Percentiles rank a stretch among this genome's conserved stretches.
Evolutionary conservation across 64 coral and sea anemone species (phyloP).

Genomic region (Dendronephthya gigantea): DNA sequence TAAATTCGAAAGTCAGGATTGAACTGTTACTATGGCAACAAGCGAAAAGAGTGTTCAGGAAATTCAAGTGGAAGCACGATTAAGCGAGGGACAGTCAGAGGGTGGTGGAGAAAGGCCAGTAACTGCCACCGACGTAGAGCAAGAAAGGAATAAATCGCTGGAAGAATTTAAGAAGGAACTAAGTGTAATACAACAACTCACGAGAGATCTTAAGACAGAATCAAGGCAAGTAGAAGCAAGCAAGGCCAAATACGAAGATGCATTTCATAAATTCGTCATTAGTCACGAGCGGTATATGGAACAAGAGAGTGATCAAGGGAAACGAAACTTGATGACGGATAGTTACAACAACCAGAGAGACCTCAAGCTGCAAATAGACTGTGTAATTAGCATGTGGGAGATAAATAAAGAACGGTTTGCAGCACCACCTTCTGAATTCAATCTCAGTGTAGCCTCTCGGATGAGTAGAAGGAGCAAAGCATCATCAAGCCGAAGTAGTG

Average conservation of each 20-base stretch:
- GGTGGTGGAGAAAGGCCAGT: no score
- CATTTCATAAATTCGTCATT: constrained; percentile 39
- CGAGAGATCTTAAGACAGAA: not conserved
- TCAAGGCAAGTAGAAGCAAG: not conserved
- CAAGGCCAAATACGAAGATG: constrained; percentile 23
- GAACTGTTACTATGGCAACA: no score
- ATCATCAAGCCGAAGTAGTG: constrained; percentile 21
- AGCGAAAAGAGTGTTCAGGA: no score
- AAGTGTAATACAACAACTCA: constrained; percentile 34
- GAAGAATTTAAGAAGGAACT: constrained; percentile 41
- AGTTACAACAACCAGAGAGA: constrained; percentile 45
- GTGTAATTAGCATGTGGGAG: constrained; percentile 24
- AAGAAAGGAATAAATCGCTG: constrained; percentile 25
- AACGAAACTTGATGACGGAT: constrained; percentile 16
- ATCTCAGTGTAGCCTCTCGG: not conserved
- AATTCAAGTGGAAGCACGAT: no score
- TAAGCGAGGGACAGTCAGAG: no score
- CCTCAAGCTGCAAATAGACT: constrained; percentile 28
- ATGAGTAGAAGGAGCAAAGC: constrained; percentile 30
- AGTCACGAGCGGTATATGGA: constrained; percentile 38
- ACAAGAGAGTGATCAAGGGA: constrained; percentile 37
- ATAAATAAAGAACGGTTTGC: no score
- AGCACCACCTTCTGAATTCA: constrained; percentile 12
- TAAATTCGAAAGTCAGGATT: no score
- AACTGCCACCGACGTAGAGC: constrained; percentile 3